Conservation (phyloP, 2,888 invertebrate genomes). For the Morpho deidamia region DNA sequence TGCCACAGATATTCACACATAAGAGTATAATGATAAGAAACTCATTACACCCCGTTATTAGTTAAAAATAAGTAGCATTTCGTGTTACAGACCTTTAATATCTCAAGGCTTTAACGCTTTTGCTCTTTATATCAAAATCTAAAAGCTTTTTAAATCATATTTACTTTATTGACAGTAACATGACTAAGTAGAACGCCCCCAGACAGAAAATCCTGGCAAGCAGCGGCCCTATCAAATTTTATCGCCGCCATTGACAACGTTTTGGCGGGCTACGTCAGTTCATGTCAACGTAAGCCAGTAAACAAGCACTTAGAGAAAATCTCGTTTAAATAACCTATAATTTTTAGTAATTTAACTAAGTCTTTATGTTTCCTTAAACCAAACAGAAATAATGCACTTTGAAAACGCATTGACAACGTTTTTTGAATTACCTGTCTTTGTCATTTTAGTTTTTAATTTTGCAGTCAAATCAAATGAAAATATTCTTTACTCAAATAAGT, state of each 20-base stretch:
- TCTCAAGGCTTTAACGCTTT: too few species aligned
- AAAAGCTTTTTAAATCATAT: background rate
- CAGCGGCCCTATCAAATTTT: constrained; percentile 61
- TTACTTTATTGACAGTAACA: constrained; percentile 44
- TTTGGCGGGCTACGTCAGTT: constrained; percentile 54
- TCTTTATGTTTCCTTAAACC: too few species aligned
- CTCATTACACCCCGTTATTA: background rate
- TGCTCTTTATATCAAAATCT: too few species aligned
- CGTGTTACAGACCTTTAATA: too few species aligned
- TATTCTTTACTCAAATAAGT: too few species aligned
- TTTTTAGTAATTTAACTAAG: too few species aligned
- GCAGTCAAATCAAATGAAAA: too few species aligned
- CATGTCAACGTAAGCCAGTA: constrained; percentile 37
- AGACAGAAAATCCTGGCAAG: constrained; percentile 37
- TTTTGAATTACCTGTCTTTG: too few species aligned
- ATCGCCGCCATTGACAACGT: constrained; percentile 62
- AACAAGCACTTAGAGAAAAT: constrained; percentile 27
- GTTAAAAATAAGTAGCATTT: background rate
- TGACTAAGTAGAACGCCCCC: constrained; percentile 35
- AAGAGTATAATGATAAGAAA: too few species aligned
- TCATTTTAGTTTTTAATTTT: too few species aligned
- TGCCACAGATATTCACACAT: background rate
- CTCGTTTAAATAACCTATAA: background rate
- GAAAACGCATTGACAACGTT: too few species aligned
- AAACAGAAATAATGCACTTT: too few species aligned